Evolutionary conservation across 2,888 invertebrate genomes (phyloP), one percentile per base, ranked within the genome.

Genomic region (Malacosoma neustria): DNA sequence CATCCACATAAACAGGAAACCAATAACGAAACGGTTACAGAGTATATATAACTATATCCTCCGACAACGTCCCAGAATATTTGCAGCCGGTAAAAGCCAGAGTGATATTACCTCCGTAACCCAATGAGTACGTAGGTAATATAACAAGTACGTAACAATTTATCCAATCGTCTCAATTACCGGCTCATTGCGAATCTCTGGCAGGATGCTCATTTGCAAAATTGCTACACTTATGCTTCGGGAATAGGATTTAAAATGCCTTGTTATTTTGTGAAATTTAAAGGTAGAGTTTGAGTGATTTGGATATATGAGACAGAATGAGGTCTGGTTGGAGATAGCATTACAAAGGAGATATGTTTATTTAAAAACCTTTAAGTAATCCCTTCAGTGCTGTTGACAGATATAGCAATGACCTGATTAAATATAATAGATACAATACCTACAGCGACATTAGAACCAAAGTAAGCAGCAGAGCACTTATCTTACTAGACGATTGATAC

Each of bases 141-240:
- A n/a, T n/a, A n/a, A n/a, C 22, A 22, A 22, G 3, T 9, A 22
- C 22, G 12, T 30, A 34, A 34, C 34, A 34, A 38, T 38, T 38
- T 29, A 34, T 30, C 32, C 38, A 38, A 38, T 34, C 31, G 32
- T 6, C 15, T 14, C 22, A 40, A 40, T 40, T 40, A 36, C 11
- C 15, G 31, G 9, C 33, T 33, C 33, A 30, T 14, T 36, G 34
- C 33, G 11, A 34, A 36, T 33, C 32, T 34, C 7, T 7, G 22
- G 38, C 34, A 34, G 34, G 34, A 34, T 30, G 34, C 29, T 11
- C 22, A 22, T 9, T 22, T 7, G 22, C 22, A 22, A 22, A n/a
- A 22, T 6, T 9, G 0, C 5, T 6, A 22, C 22, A 22, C 22
- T 7, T 6, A 22, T 9, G 9, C 22, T 7, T 22, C 9, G 22